A percentile compares a stretch with the other conserved stretches of the same genome.
phyloP scores from a whole-genome alignment of 2,797 vertebrate species.

The Amazona ochrocephala region DNA sequence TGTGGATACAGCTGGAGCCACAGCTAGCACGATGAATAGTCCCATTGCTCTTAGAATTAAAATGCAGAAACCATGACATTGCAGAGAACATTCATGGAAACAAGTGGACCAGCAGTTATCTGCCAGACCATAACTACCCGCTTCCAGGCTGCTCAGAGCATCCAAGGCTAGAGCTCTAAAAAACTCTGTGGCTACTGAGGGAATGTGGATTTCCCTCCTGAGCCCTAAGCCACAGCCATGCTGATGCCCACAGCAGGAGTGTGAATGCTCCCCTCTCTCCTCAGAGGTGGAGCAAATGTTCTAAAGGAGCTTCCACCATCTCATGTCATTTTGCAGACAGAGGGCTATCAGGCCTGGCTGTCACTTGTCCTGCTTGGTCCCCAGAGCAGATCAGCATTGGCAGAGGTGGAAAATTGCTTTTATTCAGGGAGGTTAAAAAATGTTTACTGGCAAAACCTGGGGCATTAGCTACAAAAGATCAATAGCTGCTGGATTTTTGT shows the following conservation, averaged over 20 bases:
- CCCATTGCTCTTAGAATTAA: neutral
- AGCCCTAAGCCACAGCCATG: neutral
- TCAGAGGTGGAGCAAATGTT: neutral
- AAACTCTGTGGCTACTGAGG: neutral
- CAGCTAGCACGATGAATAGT: neutral
- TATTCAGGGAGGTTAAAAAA: neutral
- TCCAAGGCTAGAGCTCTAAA: neutral
- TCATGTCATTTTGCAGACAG: neutral
- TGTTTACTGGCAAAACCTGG: neutral
- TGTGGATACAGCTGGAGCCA: neutral
- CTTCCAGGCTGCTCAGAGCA: neutral
- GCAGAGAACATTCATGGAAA: neutral
- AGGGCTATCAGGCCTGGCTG: neutral
- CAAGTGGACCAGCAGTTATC: neutral
- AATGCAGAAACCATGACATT: neutral
- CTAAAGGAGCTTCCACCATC: neutral
- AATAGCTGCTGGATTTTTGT: neutral
- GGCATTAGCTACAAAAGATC: neutral
- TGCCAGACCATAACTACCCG: neutral
- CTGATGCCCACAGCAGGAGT: rapidly evolving
- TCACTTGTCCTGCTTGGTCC: neutral
- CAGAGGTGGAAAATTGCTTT: neutral
- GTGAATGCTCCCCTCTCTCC: neutral
- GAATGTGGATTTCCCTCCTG: neutral
- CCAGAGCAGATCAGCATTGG: neutral